Base-by-base conservation (phyloP, 2,797 vertebrate genomes). In the Oryzias sinensis region DNA sequence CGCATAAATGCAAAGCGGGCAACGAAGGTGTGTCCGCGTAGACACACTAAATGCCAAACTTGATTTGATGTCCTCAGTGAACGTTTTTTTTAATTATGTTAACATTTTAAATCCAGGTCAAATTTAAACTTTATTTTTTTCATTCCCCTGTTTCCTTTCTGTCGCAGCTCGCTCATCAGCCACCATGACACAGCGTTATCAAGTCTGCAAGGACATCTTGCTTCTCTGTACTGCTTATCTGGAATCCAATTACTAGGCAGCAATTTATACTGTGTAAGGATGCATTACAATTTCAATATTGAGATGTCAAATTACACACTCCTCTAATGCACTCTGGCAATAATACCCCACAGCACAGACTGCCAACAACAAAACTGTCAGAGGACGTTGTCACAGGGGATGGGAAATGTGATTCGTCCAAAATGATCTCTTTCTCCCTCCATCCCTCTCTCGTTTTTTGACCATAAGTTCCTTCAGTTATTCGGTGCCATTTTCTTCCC, bases 231-330 rank as follows among this genome's bases (percentile, higher is more conserved):
- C 79, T 14, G 25, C 74, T 71, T 72, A 78, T 75, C 76, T 76
- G 67, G 79, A 84, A 89, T 88, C 88, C 84, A 89, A 89, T 89
- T 89, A 88, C 85, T 40, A 72, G 81, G 74, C 76, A 68, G 77
- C 79, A 85, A 87, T 89, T 86, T 84, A 76, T 81, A 80, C 81
- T 79, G 71, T 70, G 79, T 86, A 81, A 87, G 86, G 85, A 86
- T 83, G 83, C 84, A 85, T 87, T 85, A 87, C 85, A 85, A 87
- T 88, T 89, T 89, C 85, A 87, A 89, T 87, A 89, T 88, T 88
- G 86, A 90, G 86, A 89, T 87, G 88, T 90, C 88, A 90, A 87
- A 89, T 89, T 88, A 85, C 83, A 85, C 83, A 86, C 79, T 59
- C 78, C 78, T 89, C 84, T 88, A 85, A 87, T 88, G 86, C 85